phyloP scores from a whole-genome alignment of 2,113 vertebrate genomes.

The Aptenodytes forsteri region DNA sequence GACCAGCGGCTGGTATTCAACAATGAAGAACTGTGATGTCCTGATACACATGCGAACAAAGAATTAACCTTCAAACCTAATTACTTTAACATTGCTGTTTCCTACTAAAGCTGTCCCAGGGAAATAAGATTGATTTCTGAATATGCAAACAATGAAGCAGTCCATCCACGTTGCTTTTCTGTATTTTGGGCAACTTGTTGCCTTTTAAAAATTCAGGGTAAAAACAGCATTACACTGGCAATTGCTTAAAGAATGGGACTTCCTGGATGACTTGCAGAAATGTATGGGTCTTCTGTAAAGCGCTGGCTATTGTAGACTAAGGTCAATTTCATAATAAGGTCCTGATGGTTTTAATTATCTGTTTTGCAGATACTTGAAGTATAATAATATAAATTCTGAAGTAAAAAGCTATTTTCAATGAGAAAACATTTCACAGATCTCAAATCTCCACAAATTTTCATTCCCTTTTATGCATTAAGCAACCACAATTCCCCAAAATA shows the following conservation, averaged over 20 bases:
- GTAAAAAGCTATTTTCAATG: neutral
- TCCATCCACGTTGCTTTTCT: neutral
- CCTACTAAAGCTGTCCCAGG: neutral
- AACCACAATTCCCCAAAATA: neutral
- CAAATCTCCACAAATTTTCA: neutral
- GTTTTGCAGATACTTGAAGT: neutral
- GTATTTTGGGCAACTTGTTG: neutral
- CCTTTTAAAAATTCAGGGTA: neutral
- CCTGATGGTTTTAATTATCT: neutral
- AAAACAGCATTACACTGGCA: neutral
- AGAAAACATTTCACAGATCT: neutral
- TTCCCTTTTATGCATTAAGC: neutral
- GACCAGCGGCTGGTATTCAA: neutral
- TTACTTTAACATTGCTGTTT: neutral
- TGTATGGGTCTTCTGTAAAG: neutral
- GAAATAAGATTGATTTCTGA: conserved; percentile 15
- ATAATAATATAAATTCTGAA: neutral
- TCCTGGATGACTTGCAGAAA: neutral
- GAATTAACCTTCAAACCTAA: conserved; percentile 12
- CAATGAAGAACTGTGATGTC: neutral
- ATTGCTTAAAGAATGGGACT: neutral
- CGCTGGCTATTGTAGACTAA: neutral
- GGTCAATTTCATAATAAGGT: neutral
- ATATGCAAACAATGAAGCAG: neutral
- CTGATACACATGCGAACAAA: rapidly evolving